Evolutionary conservation across 2,888 invertebrate species (phyloP).

Genomic region (Chirona hameri): DNA sequence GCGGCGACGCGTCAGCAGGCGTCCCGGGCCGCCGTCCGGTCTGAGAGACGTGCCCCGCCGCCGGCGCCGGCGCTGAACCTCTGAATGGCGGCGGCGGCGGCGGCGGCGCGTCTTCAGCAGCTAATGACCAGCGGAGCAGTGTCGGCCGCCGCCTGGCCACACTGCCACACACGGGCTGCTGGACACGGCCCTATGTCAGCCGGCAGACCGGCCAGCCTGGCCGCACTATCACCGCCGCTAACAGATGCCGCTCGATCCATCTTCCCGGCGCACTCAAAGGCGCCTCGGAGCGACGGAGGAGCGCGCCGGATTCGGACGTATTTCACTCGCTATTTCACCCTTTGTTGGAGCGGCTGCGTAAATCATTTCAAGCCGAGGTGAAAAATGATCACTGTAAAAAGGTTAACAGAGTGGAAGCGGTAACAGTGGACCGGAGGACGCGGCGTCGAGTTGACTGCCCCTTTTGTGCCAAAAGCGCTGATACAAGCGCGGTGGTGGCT

Average conservation of each 20-base stretch:
- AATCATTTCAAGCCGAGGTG: conserved; percentile 22
- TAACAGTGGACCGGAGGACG: neutral
- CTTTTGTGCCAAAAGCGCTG: conserved; percentile 27
- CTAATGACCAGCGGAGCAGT: neutral
- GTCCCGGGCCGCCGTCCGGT: too few relatives aligned
- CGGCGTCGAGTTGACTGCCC: conserved; percentile 24
- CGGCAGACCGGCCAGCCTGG: neutral
- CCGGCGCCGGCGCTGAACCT: neutral
- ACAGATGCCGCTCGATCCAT: neutral
- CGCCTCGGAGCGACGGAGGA: too few relatives aligned
- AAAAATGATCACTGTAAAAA: conserved; percentile 27
- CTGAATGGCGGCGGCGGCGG: neutral
- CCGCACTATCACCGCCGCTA: neutral
- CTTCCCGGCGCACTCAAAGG: neutral
- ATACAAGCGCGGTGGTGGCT: neutral
- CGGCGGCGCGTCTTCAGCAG: neutral
- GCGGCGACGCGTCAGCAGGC: neutral
- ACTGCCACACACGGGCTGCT: neutral
- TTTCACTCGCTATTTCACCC: conserved; percentile 26
- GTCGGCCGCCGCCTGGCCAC: neutral
- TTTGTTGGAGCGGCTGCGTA: conserved; percentile 10
- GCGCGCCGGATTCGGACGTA: neutral
- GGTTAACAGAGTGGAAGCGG: conserved; percentile 28
- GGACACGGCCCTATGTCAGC: neutral
- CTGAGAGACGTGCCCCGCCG: neutral